phyloP scores from a whole-genome alignment of 2,888 invertebrate genomes.

The Ferdinandea cuprea region DNA sequence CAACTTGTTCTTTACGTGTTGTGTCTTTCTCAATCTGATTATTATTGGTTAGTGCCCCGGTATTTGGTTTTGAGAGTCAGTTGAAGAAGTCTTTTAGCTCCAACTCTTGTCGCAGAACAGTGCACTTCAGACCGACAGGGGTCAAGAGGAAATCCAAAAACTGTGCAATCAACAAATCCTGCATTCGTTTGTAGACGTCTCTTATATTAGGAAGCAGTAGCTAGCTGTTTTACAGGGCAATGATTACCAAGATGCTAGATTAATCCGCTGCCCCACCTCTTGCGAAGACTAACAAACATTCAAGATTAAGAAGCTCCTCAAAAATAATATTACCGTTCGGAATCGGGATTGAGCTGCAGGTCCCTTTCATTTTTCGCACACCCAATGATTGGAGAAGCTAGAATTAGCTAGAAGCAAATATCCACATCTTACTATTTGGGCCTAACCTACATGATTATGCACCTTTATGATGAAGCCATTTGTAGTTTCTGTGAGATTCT shows the following conservation, averaged over 20 bases:
- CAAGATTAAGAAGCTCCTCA: conserved; percentile 98
- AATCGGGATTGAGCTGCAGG: too few relatives aligned
- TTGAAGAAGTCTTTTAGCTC: conserved; percentile 99
- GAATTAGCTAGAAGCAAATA: conserved; percentile 99
- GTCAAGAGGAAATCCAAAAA: conserved; percentile 90
- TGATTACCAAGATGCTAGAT: conserved; percentile 98
- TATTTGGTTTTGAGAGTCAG: conserved; percentile 99
- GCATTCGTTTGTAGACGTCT: conserved; percentile 98
- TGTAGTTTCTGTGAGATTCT: conserved; percentile 98
- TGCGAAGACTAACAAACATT: conserved; percentile 99
- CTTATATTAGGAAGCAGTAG: conserved; percentile 98
- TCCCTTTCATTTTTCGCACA: too few relatives aligned
- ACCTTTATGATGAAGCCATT: conserved; percentile 99
- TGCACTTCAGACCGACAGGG: conserved; percentile 89
- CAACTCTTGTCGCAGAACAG: conserved; percentile 94
- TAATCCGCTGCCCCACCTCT: conserved; percentile 98
- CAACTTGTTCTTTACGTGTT: conserved; percentile 98
- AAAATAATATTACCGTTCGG: conserved; percentile 96
- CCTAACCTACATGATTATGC: conserved; percentile 99
- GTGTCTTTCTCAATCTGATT: conserved; percentile 98
- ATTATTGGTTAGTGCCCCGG: conserved; percentile 96
- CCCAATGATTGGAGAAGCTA: too few relatives aligned
- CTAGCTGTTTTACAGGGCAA: conserved; percentile 95
- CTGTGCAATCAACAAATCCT: conserved; percentile 91
- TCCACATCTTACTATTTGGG: conserved; percentile 99